Percentiles rank a stretch among this genome's conserved stretches.
These are phyloP conservation scores for Microcaecilia unicolor DNA, from an alignment of 2,797 vertebrate genomes.

Conservation along the genomic window DNA sequence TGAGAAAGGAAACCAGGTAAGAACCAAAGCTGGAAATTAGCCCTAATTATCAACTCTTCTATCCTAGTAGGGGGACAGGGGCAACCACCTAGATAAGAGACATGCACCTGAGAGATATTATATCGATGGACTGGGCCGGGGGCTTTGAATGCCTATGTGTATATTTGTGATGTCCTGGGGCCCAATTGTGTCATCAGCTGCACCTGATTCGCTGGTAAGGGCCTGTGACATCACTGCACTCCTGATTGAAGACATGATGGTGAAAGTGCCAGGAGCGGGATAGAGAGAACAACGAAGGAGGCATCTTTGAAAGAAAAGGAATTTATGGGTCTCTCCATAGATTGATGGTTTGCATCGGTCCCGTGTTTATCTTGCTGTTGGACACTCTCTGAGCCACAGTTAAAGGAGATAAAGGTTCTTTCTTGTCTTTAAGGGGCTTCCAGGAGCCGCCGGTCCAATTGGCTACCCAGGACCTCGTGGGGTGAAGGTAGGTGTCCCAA, in stretches of 20 bases:
- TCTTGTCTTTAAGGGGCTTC: conserved; percentile 56
- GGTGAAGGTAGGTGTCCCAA: conserved; percentile 85
- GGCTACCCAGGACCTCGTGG: conserved; percentile 86
- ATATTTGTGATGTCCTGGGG: too few species aligned
- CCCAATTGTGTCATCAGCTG: too few species aligned
- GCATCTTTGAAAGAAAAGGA: background rate
- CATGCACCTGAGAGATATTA: background rate
- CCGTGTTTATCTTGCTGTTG: too few species aligned
- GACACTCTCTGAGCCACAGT: background rate
- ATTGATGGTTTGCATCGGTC: background rate
- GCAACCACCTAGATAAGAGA: too few species aligned
- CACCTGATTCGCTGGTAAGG: too few species aligned
- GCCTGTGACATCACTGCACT: background rate
- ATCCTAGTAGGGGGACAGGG: too few species aligned
- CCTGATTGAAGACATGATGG: too few species aligned
- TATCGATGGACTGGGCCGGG: background rate
- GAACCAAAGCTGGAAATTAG: conserved; percentile 23
- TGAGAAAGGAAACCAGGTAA: conserved; percentile 80
- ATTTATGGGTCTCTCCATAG: too few species aligned
- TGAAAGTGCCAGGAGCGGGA: too few species aligned
- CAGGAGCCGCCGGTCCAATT: conserved; percentile 65
- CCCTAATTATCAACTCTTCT: too few species aligned
- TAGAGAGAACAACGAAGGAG: background rate
- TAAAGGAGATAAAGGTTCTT: background rate
- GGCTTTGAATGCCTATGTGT: fast-evolving